Evolutionary conservation across 2,113 vertebrate genomes (phyloP).

Genomic region (Melanerpes aurifrons): DNA sequence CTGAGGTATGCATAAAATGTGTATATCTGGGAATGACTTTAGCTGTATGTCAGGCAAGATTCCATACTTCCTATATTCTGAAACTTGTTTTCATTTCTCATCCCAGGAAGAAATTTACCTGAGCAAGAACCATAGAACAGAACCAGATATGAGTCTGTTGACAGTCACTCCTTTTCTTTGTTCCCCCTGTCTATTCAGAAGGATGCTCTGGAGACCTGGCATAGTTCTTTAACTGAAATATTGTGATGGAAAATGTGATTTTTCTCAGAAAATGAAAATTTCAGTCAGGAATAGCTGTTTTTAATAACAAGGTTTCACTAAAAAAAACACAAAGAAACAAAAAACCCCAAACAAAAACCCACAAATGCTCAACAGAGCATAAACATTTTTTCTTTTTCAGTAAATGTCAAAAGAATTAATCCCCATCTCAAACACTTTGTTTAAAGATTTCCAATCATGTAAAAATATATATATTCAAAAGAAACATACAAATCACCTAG

Average conservation of each 20-base stretch:
- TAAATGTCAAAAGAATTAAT: background rate
- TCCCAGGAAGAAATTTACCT: background rate
- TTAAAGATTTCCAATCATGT: background rate
- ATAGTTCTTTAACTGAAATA: background rate
- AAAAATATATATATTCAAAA: background rate
- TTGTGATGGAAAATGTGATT: background rate
- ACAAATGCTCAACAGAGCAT: background rate
- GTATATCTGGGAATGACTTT: background rate
- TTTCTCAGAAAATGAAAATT: constrained; percentile 2
- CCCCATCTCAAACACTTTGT: background rate
- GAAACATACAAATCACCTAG: background rate
- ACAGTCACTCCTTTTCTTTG: background rate
- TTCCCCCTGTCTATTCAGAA: background rate
- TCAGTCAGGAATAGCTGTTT: constrained; percentile 21
- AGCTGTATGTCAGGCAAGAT: background rate
- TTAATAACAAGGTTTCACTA: background rate
- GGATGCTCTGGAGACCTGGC: background rate
- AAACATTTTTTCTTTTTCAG: background rate
- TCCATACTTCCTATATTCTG: background rate
- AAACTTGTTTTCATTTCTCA: background rate
- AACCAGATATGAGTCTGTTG: background rate
- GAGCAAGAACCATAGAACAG: background rate
- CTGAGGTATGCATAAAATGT: background rate
- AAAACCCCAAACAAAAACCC: background rate
- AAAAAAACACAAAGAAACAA: background rate